Evolutionary conservation across 2,797 vertebrate genomes (phyloP), one percentile per base, ranked within the genome.

Genomic region (Sitta carolinensis): DNA sequence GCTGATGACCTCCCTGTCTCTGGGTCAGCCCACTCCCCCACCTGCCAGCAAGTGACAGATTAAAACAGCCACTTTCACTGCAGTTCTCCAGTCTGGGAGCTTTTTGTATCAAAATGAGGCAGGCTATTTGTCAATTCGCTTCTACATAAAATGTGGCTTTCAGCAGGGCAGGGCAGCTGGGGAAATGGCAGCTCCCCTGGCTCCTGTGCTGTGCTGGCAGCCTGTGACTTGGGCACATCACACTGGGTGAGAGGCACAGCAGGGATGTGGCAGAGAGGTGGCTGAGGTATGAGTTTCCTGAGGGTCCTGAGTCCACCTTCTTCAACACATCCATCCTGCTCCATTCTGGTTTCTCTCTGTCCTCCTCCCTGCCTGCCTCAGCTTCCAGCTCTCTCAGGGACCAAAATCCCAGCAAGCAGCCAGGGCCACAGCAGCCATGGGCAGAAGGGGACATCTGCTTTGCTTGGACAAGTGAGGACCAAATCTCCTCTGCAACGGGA

Each of bases 241-340:
- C 29, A 29, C 16, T 0, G 2, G 45, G 61, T 11, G 2, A 70
- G 57, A 57, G 51, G 70, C 43, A 67, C 29, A 58, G 38, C 40
- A 42, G 52, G 38, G 61, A 32, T 15, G n/a, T 2, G 4, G 43
- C 52, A 43, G 70, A 47, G n/a, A 52, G 34, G 26, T 18, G 21
- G 52, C n/a, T 0, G 2, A 66, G 48, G n/a, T 15, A 14, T 16
- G 20, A 19, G 25, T 40, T 40, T 23, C 0, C 3, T 0, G 2
- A 20, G 27, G 15, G 22, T 47, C 36, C 30, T 40, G 4, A 8
- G 30, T 10, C 52, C 48, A 11, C 9, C n/a, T 67, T 20, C 68
- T 73, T 64, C 27, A n/a, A 15, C 9, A 27, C 2, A 4, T 66
- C 30, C 9, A 7, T 54, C 36, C 51, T 0, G 2, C 18, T 89